Base-by-base conservation (phyloP, 2,888 invertebrate genomes). In the Cecidostiba fungosa region DNA sequence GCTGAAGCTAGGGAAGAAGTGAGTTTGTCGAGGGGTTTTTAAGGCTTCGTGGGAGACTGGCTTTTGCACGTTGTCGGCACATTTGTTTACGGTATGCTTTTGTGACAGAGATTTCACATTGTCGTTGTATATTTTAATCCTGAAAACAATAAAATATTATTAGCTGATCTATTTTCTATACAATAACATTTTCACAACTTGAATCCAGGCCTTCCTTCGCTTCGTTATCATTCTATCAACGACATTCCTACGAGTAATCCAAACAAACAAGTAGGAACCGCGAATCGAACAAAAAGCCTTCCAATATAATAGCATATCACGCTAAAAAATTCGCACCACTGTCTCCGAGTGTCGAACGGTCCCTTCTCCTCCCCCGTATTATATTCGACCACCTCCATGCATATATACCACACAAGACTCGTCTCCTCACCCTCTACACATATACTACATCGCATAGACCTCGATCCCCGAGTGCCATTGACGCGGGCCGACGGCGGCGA, bases 381-480 rank as follows among this genome's bases (percentile, higher is more conserved):
- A 19, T 19, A n/a, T n/a, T 54, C 54, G 54, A 54, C 54, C 47
- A 47, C 14, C 47, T 47, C 14, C n/a, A n/a, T n/a, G 8, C 8
- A 23, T 16, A 6, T 6, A 59, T n/a, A 59, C 6, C 5, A 6
- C 4, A 8, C 39, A 16, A 39, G 36, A 36, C 32, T 36, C 70
- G 32, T 19, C 8, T 32, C 19, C 36, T 8, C 32, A 19, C n/a
- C 36, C 36, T 29, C 3, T 4, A 36, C 6, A 36, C n/a, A 19
- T n/a, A 32, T 36, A 36, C 70, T 10, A 39, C 29, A 3, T 0
- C 70, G 5, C 39, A 32, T 29, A 19, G 47, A 77, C 36, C 77
- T 70, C 77, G 73, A 66, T 50, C 74, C 29, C 79, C 43, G 73
- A 85, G 85, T 39, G 29, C 82, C 85, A 82, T 85, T 81, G 85